These are phyloP conservation scores for Porites cylindrica DNA, from an alignment of 92 coral and sea anemone genomes.

Conservation along the genomic window DNA sequence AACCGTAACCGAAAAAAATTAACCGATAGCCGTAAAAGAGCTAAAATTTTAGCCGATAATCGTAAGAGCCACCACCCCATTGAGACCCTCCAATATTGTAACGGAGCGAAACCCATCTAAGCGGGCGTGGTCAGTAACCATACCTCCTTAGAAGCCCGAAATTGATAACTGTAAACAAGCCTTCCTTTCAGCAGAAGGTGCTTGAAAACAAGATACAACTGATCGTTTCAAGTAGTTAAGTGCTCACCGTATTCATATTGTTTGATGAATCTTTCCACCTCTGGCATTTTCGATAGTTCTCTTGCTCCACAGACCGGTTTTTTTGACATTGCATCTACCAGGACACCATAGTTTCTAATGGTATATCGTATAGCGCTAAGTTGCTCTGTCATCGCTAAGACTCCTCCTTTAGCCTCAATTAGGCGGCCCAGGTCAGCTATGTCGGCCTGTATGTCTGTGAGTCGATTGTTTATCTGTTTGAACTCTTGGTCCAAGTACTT, in stretches of 20 bases:
- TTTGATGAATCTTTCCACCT: conserved; percentile 23
- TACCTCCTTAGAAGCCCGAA: too few species aligned
- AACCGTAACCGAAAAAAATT: too few species aligned
- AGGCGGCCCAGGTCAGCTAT: conserved; percentile 4
- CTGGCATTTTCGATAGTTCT: not conserved
- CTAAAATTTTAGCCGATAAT: too few species aligned
- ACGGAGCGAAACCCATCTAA: too few species aligned
- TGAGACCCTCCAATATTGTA: too few species aligned
- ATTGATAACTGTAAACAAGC: too few species aligned
- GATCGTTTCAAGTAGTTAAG: too few species aligned
- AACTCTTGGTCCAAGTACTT: conserved; percentile 45
- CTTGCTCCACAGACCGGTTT: conserved; percentile 21
- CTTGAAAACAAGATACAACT: too few species aligned
- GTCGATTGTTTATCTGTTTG: conserved; percentile 27
- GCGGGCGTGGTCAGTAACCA: too few species aligned
- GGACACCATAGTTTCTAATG: conserved; percentile 20
- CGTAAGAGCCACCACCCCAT: too few species aligned
- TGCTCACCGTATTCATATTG: conserved; percentile 17
- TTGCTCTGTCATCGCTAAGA: conserved; percentile 23
- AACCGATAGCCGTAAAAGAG: too few species aligned
- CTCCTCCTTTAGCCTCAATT: conserved; percentile 17
- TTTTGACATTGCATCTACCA: conserved; percentile 12
- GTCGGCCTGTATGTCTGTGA: conserved; percentile 16
- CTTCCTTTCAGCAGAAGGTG: too few species aligned
- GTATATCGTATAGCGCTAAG: conserved; percentile 25